Conservation (phyloP, 1,140 invertebrate species). For the Cotesia vestalis region DNA sequence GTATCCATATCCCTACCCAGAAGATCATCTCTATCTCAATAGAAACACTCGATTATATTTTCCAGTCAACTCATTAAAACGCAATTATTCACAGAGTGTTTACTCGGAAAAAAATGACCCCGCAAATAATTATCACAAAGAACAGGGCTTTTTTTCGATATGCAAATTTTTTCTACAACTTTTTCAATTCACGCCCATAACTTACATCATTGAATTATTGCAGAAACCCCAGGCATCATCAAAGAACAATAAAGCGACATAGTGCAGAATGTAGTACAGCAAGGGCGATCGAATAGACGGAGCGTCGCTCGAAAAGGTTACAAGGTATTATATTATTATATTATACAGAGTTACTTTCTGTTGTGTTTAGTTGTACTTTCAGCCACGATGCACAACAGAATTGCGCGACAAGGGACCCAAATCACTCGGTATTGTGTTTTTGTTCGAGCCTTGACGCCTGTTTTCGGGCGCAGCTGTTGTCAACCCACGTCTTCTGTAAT, state of each 20-base stretch:
- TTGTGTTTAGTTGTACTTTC: neutral
- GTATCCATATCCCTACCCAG: no score
- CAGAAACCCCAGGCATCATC: neutral
- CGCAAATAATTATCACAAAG: constrained; percentile 25
- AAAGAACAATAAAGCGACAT: neutral
- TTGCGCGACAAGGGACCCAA: constrained; percentile 36
- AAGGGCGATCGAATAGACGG: no score
- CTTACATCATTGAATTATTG: neutral
- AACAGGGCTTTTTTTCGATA: neutral
- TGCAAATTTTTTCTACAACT: constrained; percentile 4
- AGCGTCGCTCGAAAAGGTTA: constrained; percentile 19
- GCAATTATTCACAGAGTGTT: constrained; percentile 27
- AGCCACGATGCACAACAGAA: neutral
- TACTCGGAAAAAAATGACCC: neutral
- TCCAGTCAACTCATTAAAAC: constrained; percentile 24
- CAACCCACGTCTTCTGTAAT: constrained; percentile 40
- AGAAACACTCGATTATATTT: no score
- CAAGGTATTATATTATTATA: neutral
- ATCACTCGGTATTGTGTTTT: constrained; percentile 46
- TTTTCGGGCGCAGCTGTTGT: constrained; percentile 42
- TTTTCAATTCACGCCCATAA: constrained; percentile 26
- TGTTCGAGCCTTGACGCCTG: constrained; percentile 38
- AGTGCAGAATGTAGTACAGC: no score
- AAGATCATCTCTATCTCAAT: no score
- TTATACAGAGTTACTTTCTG: neutral